Percentiles rank a stretch among this genome's conserved stretches.
phyloP scores from a whole-genome alignment of 2,113 vertebrate species.

The Rhea americana region DNA sequence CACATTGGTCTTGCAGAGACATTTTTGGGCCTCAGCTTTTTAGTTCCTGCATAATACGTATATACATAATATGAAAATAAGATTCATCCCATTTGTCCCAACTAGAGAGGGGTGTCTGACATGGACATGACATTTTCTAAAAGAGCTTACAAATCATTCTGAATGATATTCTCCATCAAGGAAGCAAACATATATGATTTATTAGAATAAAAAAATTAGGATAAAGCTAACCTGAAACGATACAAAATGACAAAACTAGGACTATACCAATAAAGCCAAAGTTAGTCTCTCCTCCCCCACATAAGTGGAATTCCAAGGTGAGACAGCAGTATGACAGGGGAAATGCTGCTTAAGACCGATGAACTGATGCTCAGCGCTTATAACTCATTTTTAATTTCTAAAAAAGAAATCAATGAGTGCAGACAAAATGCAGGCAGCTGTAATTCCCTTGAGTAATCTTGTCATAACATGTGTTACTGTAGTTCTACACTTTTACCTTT shows the following conservation, averaged over 20 bases:
- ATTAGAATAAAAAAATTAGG: not conserved
- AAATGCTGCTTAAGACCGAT: not conserved
- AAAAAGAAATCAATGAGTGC: not conserved
- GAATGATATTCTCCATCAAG: not conserved
- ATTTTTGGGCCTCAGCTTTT: not conserved
- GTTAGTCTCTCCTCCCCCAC: accelerated
- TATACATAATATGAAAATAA: not conserved
- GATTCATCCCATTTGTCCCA: not conserved
- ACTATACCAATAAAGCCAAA: not conserved
- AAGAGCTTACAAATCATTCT: not conserved
- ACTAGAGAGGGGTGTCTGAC: not conserved
- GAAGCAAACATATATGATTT: not conserved
- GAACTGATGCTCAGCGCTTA: not conserved
- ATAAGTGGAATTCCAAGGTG: not conserved
- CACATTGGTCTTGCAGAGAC: not conserved
- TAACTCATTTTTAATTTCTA: conserved; percentile 5
- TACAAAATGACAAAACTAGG: not conserved
- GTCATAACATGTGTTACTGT: conserved; percentile 66
- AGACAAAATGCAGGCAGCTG: conserved; percentile 23
- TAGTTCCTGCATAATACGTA: not conserved
- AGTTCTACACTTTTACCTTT: conserved; percentile 73
- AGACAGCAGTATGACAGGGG: not conserved
- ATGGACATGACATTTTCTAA: not conserved
- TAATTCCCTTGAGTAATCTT: conserved; percentile 68
- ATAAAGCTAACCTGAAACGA: not conserved